A percentile compares a stretch with the other conserved stretches of the same genome.
These are phyloP conservation scores for Acipenser transmontanus DNA, from an alignment of 2,797 vertebrate genomes.

Conservation along the genomic window DNA sequence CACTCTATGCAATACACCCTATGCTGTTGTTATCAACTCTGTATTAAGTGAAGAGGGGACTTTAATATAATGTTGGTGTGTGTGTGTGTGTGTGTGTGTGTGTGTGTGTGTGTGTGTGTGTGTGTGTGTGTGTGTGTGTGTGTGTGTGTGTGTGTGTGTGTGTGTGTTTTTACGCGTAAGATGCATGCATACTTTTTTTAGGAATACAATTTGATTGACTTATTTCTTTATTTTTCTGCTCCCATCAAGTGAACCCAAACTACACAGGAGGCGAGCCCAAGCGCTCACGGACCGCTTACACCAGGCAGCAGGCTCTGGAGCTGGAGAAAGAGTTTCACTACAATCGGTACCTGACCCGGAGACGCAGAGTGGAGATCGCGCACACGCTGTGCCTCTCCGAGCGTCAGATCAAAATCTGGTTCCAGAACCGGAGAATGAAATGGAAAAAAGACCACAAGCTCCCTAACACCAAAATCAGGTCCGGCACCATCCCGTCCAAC, in stretches of 20 bases:
- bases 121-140: no score
- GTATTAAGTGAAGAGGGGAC: no score
- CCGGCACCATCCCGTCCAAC: conserved; percentile 34
- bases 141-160: no score
- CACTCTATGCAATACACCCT: no score
- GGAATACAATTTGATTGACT: not conserved
- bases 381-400: conserved; percentile 85
- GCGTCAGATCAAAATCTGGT: conserved; percentile 97
- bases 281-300: conserved; percentile 90
- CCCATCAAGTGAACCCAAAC: conserved; percentile 74
- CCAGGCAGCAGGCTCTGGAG: conserved; percentile 91
- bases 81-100: no score
- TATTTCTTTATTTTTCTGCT: conserved; percentile 23
- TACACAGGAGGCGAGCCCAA: conserved; percentile 86
- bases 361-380: conserved; percentile 88
- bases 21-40: no score
- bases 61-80: no score
- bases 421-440: conserved; percentile 94
- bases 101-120: no score
- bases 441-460: conserved; percentile 97
- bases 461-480: conserved; percentile 91
- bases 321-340: conserved; percentile 96
- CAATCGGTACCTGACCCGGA: conserved; percentile 89
- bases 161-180: no score
- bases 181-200: no score